phyloP scores from a whole-genome alignment of 2,113 vertebrate species.

The Aldabrachelys gigantea region DNA sequence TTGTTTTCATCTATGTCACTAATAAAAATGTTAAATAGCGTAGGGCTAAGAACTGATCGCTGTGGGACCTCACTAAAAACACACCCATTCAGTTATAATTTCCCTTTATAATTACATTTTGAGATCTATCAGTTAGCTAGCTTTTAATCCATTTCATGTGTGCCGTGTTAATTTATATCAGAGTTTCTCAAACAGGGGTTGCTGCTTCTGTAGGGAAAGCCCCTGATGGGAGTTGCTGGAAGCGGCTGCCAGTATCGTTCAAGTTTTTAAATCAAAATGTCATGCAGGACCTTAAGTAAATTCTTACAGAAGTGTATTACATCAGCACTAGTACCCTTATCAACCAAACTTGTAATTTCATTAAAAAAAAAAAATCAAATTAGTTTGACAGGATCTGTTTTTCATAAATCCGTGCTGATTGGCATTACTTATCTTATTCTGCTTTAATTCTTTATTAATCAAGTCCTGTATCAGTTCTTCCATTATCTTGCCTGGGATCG shows the following conservation, averaged over 20 bases:
- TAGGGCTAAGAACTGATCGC: background rate
- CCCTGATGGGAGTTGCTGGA: too few species aligned
- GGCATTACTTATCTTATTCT: background rate
- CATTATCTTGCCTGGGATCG: background rate
- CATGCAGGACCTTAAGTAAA: background rate
- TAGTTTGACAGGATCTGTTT: background rate
- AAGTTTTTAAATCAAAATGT: background rate
- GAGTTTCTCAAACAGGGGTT: too few species aligned
- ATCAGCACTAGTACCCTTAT: background rate
- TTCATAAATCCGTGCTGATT: background rate
- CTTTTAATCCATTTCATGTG: background rate
- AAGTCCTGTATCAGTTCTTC: background rate
- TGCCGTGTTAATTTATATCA: background rate
- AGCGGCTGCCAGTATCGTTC: too few species aligned
- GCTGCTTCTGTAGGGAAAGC: too few species aligned
- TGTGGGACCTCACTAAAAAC: background rate
- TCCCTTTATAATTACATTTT: background rate
- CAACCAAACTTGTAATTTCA: background rate
- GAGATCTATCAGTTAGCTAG: background rate
- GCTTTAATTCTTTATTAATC: background rate
- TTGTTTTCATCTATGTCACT: constrained; percentile 26
- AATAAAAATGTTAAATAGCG: constrained; percentile 8
- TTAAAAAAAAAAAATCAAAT: background rate
- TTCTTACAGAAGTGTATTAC: too few species aligned
- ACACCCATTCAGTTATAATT: background rate